phyloP scores from a whole-genome alignment of 1,140 invertebrate genomes.

The Papilio polyxenes region DNA sequence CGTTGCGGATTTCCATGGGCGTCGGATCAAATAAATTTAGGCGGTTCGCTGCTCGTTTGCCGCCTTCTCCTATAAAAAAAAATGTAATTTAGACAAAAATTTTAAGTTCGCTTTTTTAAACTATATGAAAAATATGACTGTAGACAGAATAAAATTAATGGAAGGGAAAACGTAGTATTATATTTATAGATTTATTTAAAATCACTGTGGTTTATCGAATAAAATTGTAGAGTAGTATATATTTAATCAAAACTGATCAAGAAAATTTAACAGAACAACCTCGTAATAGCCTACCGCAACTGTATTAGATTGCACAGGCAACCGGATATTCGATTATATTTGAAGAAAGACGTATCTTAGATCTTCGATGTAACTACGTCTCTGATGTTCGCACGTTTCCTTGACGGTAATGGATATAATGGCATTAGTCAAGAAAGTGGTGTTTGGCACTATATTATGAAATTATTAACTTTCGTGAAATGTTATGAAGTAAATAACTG shows the following conservation, averaged over 20 bases:
- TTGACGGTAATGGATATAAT: slow-evolving; percentile 11
- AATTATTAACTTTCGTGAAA: background rate
- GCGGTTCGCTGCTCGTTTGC: no score
- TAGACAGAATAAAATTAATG: no score
- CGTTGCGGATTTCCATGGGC: no score
- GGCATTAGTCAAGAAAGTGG: background rate
- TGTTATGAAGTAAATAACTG: background rate
- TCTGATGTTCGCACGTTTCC: slow-evolving; percentile 6
- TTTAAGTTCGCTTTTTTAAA: no score
- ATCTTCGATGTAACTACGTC: background rate
- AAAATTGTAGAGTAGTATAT: no score
- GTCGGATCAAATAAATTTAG: no score
- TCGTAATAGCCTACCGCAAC: background rate
- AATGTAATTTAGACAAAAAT: no score
- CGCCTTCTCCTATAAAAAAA: no score
- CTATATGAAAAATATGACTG: no score
- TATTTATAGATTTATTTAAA: no score
- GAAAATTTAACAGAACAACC: background rate
- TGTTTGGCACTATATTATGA: background rate
- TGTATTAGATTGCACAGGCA: background rate
- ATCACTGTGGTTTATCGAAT: no score
- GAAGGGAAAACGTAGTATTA: no score
- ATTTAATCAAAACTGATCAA: background rate
- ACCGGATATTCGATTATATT: slow-evolving; percentile 20
- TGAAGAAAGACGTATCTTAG: background rate